These are phyloP conservation scores for Halcyon smyrnensis DNA, from an alignment of 2,797 vertebrate species.

Conservation along the genomic window DNA sequence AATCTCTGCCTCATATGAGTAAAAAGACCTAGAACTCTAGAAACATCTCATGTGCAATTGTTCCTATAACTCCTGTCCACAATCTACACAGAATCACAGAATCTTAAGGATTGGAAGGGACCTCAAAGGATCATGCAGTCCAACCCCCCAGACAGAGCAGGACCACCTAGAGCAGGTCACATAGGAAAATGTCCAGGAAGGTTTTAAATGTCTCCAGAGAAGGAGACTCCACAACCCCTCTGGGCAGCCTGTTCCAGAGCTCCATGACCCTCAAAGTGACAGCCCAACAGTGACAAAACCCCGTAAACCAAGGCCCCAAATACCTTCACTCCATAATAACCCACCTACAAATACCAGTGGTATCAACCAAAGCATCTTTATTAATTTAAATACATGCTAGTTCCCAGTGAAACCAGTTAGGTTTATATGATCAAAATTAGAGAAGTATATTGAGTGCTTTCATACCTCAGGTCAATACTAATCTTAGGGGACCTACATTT, in stretches of 20 bases:
- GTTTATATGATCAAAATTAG: background rate
- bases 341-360: background rate
- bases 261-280: no score
- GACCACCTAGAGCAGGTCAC: no score
- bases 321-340: background rate
- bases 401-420: background rate
- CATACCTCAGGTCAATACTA: background rate
- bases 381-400: background rate
- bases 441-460: background rate
- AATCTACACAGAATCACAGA: background rate
- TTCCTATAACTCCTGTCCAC: background rate
- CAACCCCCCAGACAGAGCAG: no score
- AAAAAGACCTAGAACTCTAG: background rate
- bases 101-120: no score
- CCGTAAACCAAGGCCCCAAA: background rate
- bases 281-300: background rate
- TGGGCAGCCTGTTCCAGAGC: no score
- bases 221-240: no score
- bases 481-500: background rate
- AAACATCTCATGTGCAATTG: background rate
- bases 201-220: no score
- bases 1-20: background rate
- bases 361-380: background rate
- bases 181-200: no score
- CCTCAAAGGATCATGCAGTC: no score